Percentiles rank a stretch among this genome's conserved stretches.
phyloP scores from a whole-genome alignment of 1,140 invertebrate genomes.

The Papilio machaon region DNA sequence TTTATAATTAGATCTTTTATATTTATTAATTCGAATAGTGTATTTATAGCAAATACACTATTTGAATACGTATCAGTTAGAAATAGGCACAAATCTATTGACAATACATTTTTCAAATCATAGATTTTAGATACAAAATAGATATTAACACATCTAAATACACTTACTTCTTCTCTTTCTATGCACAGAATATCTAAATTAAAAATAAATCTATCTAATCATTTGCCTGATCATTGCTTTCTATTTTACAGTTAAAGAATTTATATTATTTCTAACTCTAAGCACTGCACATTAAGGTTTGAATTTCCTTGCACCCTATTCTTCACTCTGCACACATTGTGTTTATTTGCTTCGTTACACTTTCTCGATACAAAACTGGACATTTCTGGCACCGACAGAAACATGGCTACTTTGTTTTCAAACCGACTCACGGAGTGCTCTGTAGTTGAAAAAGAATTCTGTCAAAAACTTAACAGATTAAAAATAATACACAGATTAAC shows the following conservation, averaged over 20 bases:
- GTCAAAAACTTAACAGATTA: conserved; percentile 55
- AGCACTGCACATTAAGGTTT: conserved; percentile 78
- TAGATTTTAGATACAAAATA: conserved; percentile 8
- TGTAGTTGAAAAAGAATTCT: conserved; percentile 45
- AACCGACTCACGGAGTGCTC: conserved; percentile 40
- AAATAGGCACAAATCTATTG: not conserved
- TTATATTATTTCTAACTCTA: conserved; percentile 72
- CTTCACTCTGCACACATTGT: conserved; percentile 64
- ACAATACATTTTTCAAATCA: not conserved
- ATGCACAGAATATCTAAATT: conserved; percentile 60
- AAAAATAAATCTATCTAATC: conserved; percentile 57
- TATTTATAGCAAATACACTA: conserved; percentile 43
- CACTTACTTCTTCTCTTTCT: conserved; percentile 42
- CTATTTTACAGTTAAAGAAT: conserved; percentile 49
- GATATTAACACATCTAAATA: conserved; percentile 3
- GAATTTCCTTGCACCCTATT: conserved; percentile 73
- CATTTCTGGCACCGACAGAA: conserved; percentile 65
- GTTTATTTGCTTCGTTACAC: conserved; percentile 71
- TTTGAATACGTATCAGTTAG: conserved; percentile 9
- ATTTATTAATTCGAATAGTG: conserved; percentile 45
- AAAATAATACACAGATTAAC: conserved; percentile 60
- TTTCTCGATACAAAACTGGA: conserved; percentile 66
- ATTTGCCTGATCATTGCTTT: conserved; percentile 68
- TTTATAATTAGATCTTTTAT: conserved; percentile 57
- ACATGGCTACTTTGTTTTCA: conserved; percentile 56